phyloP scores from a whole-genome alignment of 2,113 vertebrate species.

The Corynorhinus townsendii region DNA sequence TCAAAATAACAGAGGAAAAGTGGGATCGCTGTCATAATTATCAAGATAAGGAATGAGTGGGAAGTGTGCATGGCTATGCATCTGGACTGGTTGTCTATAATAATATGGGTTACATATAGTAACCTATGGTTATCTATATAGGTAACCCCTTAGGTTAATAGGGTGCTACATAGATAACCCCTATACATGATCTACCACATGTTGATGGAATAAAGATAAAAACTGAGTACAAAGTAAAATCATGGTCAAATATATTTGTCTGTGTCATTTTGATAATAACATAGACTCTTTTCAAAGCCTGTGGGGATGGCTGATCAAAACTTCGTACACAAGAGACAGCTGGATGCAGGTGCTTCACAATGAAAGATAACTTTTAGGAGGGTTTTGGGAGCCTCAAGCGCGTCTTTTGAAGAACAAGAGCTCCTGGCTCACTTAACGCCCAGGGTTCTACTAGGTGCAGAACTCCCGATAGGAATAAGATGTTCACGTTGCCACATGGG shows the following conservation, averaged over 20 bases:
- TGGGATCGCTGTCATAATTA: not conserved
- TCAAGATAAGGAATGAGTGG: not conserved
- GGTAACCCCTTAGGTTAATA: not conserved
- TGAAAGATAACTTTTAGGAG: not conserved
- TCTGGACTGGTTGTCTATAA: too few relatives aligned
- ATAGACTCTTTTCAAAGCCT: not conserved
- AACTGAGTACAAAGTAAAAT: not conserved
- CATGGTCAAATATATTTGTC: not conserved
- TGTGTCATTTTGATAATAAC: not conserved
- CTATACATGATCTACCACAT: not conserved
- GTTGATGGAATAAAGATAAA: not conserved
- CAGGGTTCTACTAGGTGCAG: not conserved
- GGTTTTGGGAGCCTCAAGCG: not conserved
- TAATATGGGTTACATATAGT: not conserved
- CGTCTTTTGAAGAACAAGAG: conserved; percentile 30
- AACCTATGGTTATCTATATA: not conserved
- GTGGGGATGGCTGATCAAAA: not conserved
- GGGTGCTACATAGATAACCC: not conserved
- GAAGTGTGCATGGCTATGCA: not conserved
- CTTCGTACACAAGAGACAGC: not conserved
- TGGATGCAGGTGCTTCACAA: not conserved
- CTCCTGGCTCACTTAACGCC: conserved; percentile 1
- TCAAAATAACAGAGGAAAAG: not conserved
- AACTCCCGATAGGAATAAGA: conserved; percentile 38
- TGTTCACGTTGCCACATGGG: conserved; percentile 29